Base-by-base conservation (phyloP, 2,888 invertebrate genomes). In the Aphidoletes aphidimyza region DNA sequence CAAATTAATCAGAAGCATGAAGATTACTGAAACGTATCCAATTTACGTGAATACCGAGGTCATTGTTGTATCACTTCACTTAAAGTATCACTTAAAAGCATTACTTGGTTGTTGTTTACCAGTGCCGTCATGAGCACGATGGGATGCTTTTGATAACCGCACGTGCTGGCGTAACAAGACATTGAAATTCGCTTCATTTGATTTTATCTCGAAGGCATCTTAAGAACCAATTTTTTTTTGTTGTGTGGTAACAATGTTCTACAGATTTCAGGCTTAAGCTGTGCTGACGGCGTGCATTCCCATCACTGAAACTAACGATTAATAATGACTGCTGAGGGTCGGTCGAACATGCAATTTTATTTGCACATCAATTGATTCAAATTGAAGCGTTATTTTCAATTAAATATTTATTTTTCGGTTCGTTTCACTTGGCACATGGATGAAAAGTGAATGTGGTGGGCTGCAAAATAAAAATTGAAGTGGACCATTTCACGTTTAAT, bases 251-350 rank as follows among this genome's bases (percentile, higher is more conserved):
- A n/a, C n/a, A n/a, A n/a, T n/a, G n/a, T n/a, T n/a, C n/a, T n/a
- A n/a, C n/a, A n/a, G 2, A 5, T 69, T 69, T 30, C 69, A 69
- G 17, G 14, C 42, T 30, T 26, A 69, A 30, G 30, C 1, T 30
- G 69, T 69, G 8, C 14, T 69, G 9, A 30, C 34, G 17, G 69
- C 17, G 30, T n/a, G 30, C n/a, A 69, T 34, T 42, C 30, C 2
- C 34, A 69, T 54, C 69, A 42, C 42, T 42, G 11, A 30, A 69
- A 69, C 34, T 69, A 34, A 69, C 69, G 69, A 69, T 30, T 34
- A 69, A 69, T 69, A 69, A 69, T 69, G 69, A 17, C 34, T n/a
- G 69, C 30, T 69, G 34, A 69, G 69, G 69, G 69, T 69, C 69
- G 14, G 30, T 2, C n/a, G 69, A 69, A 69, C 30, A 30, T 11